Base-by-base conservation (phyloP, 64 coral and sea anemone species). In the Dendronephthya gigantea region DNA sequence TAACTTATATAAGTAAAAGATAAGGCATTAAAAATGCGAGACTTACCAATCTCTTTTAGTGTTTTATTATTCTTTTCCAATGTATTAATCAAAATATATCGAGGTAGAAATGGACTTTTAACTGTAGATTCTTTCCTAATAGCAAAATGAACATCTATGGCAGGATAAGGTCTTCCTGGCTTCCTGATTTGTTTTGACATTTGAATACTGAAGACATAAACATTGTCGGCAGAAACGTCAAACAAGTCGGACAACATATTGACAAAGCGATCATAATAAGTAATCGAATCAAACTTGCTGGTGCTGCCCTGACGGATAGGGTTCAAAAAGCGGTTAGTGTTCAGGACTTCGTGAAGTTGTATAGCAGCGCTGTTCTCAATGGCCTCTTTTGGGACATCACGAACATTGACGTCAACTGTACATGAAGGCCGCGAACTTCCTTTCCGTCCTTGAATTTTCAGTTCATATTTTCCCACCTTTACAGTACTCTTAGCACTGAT, bases 141-240 rank as follows among this genome's bases (percentile, higher is more conserved):
- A n/a, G 92, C 83, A 89, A 98, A 91, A 34, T 85, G 48, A 10
- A 90, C 85, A 15, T 84, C 83, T 17, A 90, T 81, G 37, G 66
- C 89, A 11, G 89, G 89, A 45, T 85, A 16, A 34, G 72, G 29
- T 33, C 37, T 79, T 16, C 69, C 31, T 85, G 48, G 89, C 70
- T 58, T n/a, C n/a, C n/a, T 56, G 72, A 34, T 65, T 72, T 76
- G 62, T 85, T 37, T 56, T 4, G 89, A 84, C 25, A 49, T 91
- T 82, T 98, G 95, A 41, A 98, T 68, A 62, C 95, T 98, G 49
- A 93, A 98, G 29, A 98, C 83, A 35, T 90, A 69, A 0, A 98
- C 88, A 35, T 81, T 40, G 0, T 45, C 55, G 16, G 6, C 40
- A 52, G 56, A 40, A 10, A 50, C 84, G 16, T 62, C 51, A 35